phyloP scores from a whole-genome alignment of 2,797 vertebrate genomes.

The Ctenopoma multispine region DNA sequence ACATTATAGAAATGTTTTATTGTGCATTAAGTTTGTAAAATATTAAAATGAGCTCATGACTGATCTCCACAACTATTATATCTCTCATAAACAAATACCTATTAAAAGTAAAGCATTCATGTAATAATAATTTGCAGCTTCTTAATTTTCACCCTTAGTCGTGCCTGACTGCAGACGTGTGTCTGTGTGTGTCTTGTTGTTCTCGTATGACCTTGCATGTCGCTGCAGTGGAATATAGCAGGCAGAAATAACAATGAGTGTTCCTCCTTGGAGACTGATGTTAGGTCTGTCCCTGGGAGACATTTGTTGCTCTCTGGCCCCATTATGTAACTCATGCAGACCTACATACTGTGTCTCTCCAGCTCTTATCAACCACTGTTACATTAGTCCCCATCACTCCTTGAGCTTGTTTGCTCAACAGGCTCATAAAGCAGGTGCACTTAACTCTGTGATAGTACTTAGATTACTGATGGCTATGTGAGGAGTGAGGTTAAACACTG shows the following conservation, averaged over 20 bases:
- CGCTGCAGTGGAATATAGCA: constrained; percentile 35
- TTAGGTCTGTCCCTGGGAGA: constrained; percentile 49
- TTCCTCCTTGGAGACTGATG: constrained; percentile 59
- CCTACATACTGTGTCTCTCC: constrained; percentile 33
- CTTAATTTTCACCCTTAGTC: neutral
- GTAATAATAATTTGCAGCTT: neutral
- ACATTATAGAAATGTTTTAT: no score
- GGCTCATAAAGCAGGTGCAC: constrained; percentile 24
- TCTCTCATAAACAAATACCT: neutral
- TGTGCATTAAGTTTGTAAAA: neutral
- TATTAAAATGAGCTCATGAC: neutral
- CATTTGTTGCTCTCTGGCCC: constrained; percentile 34
- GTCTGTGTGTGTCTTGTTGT: constrained; percentile 2
- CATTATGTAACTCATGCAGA: constrained; percentile 54
- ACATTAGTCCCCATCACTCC: constrained; percentile 22
- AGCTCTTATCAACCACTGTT: constrained; percentile 43
- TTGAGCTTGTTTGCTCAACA: constrained; percentile 4
- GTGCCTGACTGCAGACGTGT: neutral
- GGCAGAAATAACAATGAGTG: constrained; percentile 45
- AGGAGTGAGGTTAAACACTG: constrained; percentile 39
- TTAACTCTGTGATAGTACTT: constrained; percentile 1
- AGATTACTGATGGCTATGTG: constrained; percentile 38
- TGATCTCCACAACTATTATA: neutral
- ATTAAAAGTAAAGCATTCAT: neutral
- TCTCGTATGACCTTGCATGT: constrained; percentile 8